Base-by-base conservation (phyloP, 2,888 invertebrate genomes). In the Aproaerema taeniolella region DNA sequence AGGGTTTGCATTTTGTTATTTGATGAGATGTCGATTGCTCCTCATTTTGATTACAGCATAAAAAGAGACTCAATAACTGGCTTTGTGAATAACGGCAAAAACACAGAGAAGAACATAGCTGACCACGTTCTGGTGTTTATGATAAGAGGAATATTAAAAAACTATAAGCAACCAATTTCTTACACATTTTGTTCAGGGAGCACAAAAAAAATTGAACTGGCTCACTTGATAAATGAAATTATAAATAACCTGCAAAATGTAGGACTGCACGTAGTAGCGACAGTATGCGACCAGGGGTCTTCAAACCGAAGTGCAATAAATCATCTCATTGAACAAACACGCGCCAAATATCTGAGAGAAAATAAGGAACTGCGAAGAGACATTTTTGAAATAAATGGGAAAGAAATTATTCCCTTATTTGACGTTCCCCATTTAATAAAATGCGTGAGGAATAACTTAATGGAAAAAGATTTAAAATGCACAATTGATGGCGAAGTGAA, bases 371-470 rank as follows among this genome's bases (percentile, higher is more conserved):
- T 47, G 47, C 26, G 26, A 7, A 2, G n/a, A n/a, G 26, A 26
- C 10, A n/a, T 26, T 7, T n/a, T 26, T 9, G 2, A n/a, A 6
- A 26, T 26, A 2, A 26, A 26, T 26, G 26, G 26, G 10, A 9
- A 39, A 14, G 42, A 39, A 16, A 51, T 54, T 9, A 48, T 58
- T 3, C 56, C 55, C 0, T 4, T 57, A 1, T 59, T 44, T 35
- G 55, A 58, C 33, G 37, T 37, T 8, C 55, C 60, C 10, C 55
- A 58, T 43, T 14, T 57, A 7, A 26, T 59, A 11, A 58, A 59
- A 44, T 55, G 55, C 4, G 5, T 56, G 1, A 16, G 53, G 15
- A 59, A 57, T 24, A 55, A 54, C 41, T 33, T 52, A 2, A 4
- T 53, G 2, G 52, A 41, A 0, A 55, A 58, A 43, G 42, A 57